Evolutionary conservation across 2,113 vertebrate species (phyloP).

Genomic region (Patagioenas fasciata): DNA sequence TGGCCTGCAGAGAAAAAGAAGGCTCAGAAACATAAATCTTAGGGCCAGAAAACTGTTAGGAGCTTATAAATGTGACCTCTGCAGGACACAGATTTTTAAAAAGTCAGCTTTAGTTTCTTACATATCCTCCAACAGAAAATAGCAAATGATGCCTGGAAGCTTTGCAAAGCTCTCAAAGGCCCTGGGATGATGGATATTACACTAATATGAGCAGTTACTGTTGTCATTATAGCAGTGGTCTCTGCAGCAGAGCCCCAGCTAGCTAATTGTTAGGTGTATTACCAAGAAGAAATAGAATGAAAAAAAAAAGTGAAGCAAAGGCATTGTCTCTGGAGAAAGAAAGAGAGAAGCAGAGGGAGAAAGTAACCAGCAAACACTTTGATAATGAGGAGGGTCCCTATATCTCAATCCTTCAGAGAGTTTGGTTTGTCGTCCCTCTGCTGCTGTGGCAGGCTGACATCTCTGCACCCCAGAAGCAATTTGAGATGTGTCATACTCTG

Average conservation of each 20-base stretch:
- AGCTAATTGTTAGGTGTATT: not conserved
- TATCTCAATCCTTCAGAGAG: not conserved
- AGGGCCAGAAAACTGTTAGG: not conserved
- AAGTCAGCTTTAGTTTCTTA: not conserved
- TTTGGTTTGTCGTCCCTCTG: not conserved
- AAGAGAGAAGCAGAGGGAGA: not conserved
- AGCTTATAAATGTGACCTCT: not conserved
- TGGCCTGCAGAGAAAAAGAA: not conserved
- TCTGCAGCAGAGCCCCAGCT: not conserved
- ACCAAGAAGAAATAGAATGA: not conserved
- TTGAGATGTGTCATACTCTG: not conserved
- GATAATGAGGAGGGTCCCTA: not conserved
- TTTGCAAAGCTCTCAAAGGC: not conserved
- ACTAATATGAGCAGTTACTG: not conserved
- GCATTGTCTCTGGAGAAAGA: not conserved
- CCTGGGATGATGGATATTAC: not conserved
- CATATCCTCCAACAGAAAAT: not conserved
- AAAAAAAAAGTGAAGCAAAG: not conserved
- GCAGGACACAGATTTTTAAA: not conserved
- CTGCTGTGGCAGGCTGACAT: not conserved
- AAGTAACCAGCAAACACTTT: not conserved
- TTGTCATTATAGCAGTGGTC: not conserved
- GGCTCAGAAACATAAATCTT: not conserved
- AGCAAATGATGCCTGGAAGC: not conserved
- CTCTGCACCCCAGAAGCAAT: not conserved